Evolutionary conservation across 1,140 invertebrate genomes (phyloP).

Genomic region (Plectrocnemia conspersa): DNA sequence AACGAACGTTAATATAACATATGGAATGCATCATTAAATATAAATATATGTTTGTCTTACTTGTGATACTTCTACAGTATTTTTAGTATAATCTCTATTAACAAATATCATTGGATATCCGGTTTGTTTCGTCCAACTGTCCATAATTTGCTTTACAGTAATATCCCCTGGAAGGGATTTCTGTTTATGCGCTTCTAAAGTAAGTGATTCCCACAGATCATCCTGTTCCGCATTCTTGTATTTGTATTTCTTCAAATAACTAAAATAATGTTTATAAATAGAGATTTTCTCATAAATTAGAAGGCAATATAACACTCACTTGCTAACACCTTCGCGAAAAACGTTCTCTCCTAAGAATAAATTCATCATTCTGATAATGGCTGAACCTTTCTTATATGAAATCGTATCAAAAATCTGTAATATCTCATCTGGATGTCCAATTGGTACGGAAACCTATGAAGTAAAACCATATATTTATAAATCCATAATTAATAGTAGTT

Average conservation of each 20-base stretch:
- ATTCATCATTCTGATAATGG: constrained; percentile 84
- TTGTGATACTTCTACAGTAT: constrained; percentile 54
- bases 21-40: too few species aligned
- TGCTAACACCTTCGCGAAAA: constrained; percentile 64
- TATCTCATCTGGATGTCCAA: constrained; percentile 72
- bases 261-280: constrained; percentile 34
- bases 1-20: too few species aligned
- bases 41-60: too few species aligned
- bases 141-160: constrained; percentile 65
- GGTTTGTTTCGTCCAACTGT: constrained; percentile 78
- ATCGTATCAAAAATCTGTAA: constrained; percentile 85
- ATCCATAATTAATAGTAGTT: too few species aligned
- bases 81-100: constrained; percentile 54
- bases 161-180: constrained; percentile 51
- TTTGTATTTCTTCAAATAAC: constrained; percentile 60
- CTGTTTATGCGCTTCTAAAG: constrained; percentile 52
- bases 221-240: constrained; percentile 74
- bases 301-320: constrained; percentile 35
- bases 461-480: background rate
- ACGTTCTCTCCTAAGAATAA: constrained; percentile 74
- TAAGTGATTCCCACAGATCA: constrained; percentile 75
- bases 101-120: constrained; percentile 76
- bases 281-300: background rate
- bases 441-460: constrained; percentile 54
- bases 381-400: constrained; percentile 80